Percentiles rank a stretch among this genome's conserved stretches.
Conservation (phyloP, 2,113 vertebrate genomes). For the Daboia siamensis region DNA sequence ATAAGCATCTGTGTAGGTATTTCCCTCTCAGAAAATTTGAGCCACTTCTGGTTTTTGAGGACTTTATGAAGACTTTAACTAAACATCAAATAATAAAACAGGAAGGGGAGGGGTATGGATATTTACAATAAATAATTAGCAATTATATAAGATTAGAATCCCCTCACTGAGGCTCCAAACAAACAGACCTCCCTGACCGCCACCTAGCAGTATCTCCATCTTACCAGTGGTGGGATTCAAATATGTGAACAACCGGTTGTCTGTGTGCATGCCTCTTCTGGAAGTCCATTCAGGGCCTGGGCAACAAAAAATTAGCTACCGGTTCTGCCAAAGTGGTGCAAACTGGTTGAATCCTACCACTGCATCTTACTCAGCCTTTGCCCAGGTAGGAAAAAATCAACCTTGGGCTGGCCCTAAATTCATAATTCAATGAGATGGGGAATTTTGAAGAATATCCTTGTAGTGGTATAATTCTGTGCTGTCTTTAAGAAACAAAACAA, state of each 20-base stretch:
- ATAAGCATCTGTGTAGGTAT: neutral
- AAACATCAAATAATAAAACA: neutral
- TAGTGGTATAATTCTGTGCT: neutral
- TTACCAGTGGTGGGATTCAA: too few species aligned
- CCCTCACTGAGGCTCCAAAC: neutral
- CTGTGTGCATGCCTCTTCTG: too few species aligned
- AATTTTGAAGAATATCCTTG: conserved; percentile 1
- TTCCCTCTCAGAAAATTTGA: neutral
- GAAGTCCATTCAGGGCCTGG: too few species aligned
- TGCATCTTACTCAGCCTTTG: neutral
- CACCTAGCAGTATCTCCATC: neutral
- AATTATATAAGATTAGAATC: neutral
- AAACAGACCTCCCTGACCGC: neutral
- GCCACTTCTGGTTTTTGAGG: neutral
- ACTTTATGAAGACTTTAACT: neutral
- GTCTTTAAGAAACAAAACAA: conserved; percentile 22
- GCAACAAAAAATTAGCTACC: too few species aligned
- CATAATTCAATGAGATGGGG: neutral
- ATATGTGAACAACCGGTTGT: too few species aligned
- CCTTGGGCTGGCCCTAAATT: neutral
- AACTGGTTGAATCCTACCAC: too few species aligned
- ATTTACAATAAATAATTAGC: neutral
- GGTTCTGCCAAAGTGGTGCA: too few species aligned
- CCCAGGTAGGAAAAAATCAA: neutral
- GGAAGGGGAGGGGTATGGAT: neutral